phyloP scores from a whole-genome alignment of 30 jellyfish, hydroid and myxozoan genomes.

The Aurelia coerulea region DNA sequence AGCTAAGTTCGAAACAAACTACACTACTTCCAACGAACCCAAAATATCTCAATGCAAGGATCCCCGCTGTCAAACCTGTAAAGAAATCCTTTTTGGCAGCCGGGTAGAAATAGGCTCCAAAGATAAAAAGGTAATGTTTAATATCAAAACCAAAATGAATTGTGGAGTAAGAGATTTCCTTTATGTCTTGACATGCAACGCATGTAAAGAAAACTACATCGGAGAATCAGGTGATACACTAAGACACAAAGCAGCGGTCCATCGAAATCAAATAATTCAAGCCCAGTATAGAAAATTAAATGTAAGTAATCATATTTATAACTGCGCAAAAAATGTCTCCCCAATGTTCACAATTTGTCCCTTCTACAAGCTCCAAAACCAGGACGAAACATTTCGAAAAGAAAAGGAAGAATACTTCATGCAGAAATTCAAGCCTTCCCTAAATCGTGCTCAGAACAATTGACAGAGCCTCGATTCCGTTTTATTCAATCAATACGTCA shows the following conservation, averaged over 20 bases:
- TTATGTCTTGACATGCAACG: not conserved
- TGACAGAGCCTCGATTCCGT: too few relatives aligned
- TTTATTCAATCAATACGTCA: too few relatives aligned
- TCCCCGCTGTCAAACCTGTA: conserved; percentile 12
- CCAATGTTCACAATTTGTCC: not conserved
- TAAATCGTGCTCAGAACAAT: too few relatives aligned
- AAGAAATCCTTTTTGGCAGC: conserved; percentile 17
- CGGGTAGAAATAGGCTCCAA: not conserved
- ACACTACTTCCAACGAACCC: too few relatives aligned
- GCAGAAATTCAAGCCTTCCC: too few relatives aligned
- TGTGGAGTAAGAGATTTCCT: not conserved
- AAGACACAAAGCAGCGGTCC: conserved; percentile 31
- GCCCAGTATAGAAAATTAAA: not conserved
- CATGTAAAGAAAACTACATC: conserved; percentile 16
- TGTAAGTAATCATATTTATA: too few relatives aligned
- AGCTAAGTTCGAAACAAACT: too few relatives aligned
- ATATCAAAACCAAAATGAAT: not conserved
- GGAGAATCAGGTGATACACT: conserved; percentile 40
- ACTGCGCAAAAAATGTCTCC: too few relatives aligned
- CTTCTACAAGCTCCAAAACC: too few relatives aligned
- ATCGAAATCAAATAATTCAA: conserved; percentile 7
- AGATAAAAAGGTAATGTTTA: not conserved
- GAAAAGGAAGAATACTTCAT: too few relatives aligned
- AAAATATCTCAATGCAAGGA: not conserved
- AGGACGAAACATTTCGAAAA: too few relatives aligned